Percentiles rank a stretch among this genome's conserved stretches.
These are phyloP conservation scores for Ridgeia piscesae DNA, from an alignment of 1,140 invertebrate species.

Conservation along the genomic window DNA sequence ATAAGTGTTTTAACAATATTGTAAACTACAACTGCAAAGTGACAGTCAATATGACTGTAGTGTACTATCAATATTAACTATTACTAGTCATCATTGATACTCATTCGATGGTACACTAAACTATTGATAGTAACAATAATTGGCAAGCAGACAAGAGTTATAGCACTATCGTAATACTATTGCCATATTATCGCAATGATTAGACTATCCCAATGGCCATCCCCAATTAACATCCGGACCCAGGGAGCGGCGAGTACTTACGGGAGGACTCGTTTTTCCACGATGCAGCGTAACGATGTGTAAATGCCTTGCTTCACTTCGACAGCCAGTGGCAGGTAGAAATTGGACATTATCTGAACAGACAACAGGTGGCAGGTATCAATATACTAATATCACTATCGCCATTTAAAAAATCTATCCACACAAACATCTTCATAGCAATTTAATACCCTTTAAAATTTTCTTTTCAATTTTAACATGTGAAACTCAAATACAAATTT, in stretches of 20 bases:
- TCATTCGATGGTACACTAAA: no score
- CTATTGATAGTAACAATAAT: no score
- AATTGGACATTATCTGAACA: conserved; percentile 85
- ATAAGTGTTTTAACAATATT: no score
- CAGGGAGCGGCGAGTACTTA: conserved; percentile 35
- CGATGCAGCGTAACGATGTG: conserved; percentile 86
- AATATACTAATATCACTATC: not conserved
- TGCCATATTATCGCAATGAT: no score
- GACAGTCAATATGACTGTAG: no score
- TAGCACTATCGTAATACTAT: no score
- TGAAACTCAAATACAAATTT: not conserved
- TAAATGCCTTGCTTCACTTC: conserved; percentile 88
- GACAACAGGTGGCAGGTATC: not conserved
- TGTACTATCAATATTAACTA: no score
- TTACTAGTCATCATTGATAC: no score
- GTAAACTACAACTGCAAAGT: no score
- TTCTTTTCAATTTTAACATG: not conserved
- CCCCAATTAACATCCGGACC: no score
- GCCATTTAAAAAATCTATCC: not conserved
- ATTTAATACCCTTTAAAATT: not conserved
- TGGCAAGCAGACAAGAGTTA: no score
- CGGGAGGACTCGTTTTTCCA: conserved; percentile 89
- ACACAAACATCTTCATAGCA: not conserved
- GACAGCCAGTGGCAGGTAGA: conserved; percentile 79
- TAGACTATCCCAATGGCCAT: no score